phyloP scores from a whole-genome alignment of 1,140 invertebrate species.

The Cydia splendana region DNA sequence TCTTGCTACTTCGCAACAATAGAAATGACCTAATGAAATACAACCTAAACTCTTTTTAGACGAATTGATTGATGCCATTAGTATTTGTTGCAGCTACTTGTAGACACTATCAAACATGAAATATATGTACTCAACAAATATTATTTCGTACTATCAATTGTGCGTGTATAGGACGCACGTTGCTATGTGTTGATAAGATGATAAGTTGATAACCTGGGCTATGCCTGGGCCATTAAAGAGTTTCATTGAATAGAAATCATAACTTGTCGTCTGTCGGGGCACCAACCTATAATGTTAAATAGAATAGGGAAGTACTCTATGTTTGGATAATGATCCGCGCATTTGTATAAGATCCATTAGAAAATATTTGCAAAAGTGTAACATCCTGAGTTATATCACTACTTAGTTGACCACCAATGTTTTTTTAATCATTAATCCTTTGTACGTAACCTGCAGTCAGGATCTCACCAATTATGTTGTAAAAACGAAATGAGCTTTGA shows the following conservation, averaged over 20 bases:
- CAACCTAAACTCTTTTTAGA: background rate
- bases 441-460: too few species aligned
- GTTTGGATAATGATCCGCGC: too few species aligned
- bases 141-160: background rate
- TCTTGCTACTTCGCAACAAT: background rate
- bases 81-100: background rate
- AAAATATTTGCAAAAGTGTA: too few species aligned
- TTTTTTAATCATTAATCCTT: too few species aligned
- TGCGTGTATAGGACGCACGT: background rate
- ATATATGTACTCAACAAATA: constrained; percentile 4
- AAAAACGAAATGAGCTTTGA: too few species aligned
- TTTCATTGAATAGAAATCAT: background rate
- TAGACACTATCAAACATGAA: background rate
- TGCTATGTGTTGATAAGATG: too few species aligned
- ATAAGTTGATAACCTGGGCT: background rate
- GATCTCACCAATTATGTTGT: too few species aligned
- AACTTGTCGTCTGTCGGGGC: background rate
- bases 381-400: too few species aligned
- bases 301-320: background rate
- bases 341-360: too few species aligned
- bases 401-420: too few species aligned
- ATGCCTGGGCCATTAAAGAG: background rate
- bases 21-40: background rate
- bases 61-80: background rate
- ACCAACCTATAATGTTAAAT: background rate